Evolutionary conservation across 2,888 invertebrate species (phyloP).

Genomic region (Baronia brevicornis): DNA sequence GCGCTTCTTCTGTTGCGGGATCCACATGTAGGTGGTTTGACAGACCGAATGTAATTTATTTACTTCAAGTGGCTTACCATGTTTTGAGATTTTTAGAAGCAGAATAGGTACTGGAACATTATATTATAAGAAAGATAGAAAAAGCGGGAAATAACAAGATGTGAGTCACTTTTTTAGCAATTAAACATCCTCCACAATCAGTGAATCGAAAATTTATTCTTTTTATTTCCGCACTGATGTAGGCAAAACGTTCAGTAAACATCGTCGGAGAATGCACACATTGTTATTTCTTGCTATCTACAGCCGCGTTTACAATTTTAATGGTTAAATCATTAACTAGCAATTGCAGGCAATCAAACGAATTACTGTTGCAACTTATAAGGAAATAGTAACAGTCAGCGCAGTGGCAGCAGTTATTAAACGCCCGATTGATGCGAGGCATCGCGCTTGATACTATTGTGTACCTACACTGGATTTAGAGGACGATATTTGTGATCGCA

Average conservation of each 20-base stretch:
- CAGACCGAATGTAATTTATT: too few relatives aligned
- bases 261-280: conserved; percentile 42
- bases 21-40: too few relatives aligned
- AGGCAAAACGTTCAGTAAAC: conserved; percentile 40
- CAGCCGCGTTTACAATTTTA: conserved; percentile 50
- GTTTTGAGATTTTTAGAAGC: too few relatives aligned
- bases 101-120: too few relatives aligned
- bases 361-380: conserved; percentile 60
- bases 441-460: conserved; percentile 24
- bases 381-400: conserved; percentile 60
- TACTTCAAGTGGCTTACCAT: too few relatives aligned
- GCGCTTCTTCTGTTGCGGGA: too few relatives aligned
- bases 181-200: conserved; percentile 39
- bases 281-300: conserved; percentile 52
- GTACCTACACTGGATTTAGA: too few relatives aligned
- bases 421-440: conserved; percentile 57
- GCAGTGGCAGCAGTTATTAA: conserved; percentile 60
- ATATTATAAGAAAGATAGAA: too few relatives aligned
- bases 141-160: too few relatives aligned
- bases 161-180: too few relatives aligned
- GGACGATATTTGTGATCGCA: too few relatives aligned
- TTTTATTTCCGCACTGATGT: conserved; percentile 37
- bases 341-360: conserved; percentile 63
- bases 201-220: conserved; percentile 44
- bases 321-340: conserved; percentile 60